phyloP scores from a whole-genome alignment of 2,797 vertebrate genomes.

The Paramormyrops hopkinsi region DNA sequence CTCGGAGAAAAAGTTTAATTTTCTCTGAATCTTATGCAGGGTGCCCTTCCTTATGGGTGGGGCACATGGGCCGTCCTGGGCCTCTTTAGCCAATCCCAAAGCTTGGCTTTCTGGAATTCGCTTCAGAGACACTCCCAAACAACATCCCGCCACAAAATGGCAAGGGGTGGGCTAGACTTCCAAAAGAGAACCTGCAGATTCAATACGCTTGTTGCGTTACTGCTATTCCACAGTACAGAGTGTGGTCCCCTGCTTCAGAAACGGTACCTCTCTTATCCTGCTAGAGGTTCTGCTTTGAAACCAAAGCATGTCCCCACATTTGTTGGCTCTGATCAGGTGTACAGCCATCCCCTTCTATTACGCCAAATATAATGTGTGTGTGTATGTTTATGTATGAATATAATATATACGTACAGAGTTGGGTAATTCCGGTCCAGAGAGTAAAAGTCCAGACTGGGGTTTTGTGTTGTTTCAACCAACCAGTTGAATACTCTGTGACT shows the following conservation, averaged over 20 bases:
- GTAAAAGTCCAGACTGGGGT: neutral
- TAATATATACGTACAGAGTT: neutral
- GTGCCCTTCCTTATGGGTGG: neutral
- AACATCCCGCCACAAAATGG: neutral
- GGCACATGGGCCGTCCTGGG: neutral
- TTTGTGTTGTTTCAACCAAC: neutral
- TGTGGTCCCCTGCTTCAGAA: neutral
- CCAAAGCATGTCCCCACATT: neutral
- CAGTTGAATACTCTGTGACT: neutral
- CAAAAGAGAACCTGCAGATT: neutral
- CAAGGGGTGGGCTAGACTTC: neutral
- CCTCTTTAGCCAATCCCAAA: slow-evolving; percentile 1
- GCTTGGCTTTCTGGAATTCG: neutral
- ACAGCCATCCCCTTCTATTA: neutral
- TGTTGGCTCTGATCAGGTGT: neutral
- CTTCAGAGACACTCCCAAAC: neutral
- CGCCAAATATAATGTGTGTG: neutral
- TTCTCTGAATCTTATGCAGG: neutral
- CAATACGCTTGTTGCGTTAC: neutral
- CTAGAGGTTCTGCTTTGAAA: neutral
- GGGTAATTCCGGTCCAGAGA: neutral
- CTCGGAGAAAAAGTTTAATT: neutral
- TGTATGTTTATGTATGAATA: neutral
- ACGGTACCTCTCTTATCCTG: neutral
- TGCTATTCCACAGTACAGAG: neutral